Percentiles rank a stretch among this genome's conserved stretches.
phyloP scores from a whole-genome alignment of 2,797 vertebrate species.

The Rhinoraja longicauda region DNA sequence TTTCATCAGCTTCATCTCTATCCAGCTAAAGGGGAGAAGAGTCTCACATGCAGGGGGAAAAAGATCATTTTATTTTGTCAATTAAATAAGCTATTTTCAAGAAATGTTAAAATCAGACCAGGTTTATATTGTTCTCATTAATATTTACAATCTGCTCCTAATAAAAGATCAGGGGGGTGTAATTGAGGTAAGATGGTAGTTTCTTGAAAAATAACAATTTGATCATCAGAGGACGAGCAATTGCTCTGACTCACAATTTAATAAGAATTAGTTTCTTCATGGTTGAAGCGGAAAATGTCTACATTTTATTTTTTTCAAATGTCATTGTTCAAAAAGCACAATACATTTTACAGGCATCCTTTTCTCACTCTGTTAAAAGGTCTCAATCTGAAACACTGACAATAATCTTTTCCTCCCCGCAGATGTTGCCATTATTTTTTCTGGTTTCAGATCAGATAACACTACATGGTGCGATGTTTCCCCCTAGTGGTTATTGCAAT shows the following conservation, averaged over 20 bases:
- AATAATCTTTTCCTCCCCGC: too few relatives aligned
- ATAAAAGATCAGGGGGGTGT: background rate
- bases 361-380: too few relatives aligned
- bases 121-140: constrained; percentile 10
- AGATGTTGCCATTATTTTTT: too few relatives aligned
- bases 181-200: background rate
- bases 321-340: background rate
- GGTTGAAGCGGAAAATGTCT: background rate
- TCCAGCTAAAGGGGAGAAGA: background rate
- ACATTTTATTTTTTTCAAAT: background rate
- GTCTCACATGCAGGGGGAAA: background rate
- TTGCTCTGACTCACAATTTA: background rate
- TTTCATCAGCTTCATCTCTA: background rate
- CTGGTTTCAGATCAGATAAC: too few relatives aligned
- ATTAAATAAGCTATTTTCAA: background rate
- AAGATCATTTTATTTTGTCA: background rate
- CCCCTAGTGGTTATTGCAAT: background rate
- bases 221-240: background rate
- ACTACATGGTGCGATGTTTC: background rate
- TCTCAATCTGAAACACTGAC: too few relatives aligned
- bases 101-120: background rate
- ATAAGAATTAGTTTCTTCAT: constrained; percentile 8
- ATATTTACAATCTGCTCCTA: background rate
- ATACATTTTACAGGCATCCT: too few relatives aligned
- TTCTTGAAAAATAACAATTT: background rate